These are phyloP conservation scores for Emydocephalus ijimae DNA, from an alignment of 2,113 vertebrate species.

Conservation along the genomic window DNA sequence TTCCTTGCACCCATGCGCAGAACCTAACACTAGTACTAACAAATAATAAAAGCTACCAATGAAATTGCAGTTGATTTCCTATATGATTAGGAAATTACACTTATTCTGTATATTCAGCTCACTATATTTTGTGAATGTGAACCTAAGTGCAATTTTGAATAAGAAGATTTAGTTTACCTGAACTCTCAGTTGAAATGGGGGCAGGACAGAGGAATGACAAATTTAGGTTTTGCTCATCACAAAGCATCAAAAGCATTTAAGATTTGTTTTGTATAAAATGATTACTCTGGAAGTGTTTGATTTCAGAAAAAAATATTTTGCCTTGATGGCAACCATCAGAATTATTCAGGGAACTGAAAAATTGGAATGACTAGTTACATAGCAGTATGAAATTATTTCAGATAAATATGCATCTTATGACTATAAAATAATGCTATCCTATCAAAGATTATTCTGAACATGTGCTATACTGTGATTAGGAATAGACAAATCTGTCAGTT, in stretches of 20 bases:
- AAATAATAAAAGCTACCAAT: background rate
- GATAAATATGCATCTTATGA: background rate
- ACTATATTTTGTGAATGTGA: background rate
- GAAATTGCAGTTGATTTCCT: background rate
- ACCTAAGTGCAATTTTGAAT: background rate
- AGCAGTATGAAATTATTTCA: background rate
- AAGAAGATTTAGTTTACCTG: background rate
- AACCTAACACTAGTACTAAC: background rate
- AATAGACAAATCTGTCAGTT: background rate
- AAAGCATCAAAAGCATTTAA: background rate
- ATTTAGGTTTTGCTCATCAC: background rate
- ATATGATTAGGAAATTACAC: background rate
- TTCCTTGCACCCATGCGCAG: too few relatives aligned
- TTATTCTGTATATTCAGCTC: background rate
- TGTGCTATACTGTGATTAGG: background rate
- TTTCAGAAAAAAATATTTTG: background rate
- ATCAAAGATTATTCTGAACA: background rate
- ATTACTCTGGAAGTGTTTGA: background rate
- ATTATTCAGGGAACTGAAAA: background rate
- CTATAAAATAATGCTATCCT: background rate
- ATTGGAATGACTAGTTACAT: background rate
- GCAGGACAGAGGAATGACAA: background rate
- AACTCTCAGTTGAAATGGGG: background rate
- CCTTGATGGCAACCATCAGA: background rate
- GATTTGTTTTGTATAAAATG: background rate